Evolutionary conservation across 2,797 vertebrate species (phyloP).

Genomic region (Buphagus erythrorhynchus): DNA sequence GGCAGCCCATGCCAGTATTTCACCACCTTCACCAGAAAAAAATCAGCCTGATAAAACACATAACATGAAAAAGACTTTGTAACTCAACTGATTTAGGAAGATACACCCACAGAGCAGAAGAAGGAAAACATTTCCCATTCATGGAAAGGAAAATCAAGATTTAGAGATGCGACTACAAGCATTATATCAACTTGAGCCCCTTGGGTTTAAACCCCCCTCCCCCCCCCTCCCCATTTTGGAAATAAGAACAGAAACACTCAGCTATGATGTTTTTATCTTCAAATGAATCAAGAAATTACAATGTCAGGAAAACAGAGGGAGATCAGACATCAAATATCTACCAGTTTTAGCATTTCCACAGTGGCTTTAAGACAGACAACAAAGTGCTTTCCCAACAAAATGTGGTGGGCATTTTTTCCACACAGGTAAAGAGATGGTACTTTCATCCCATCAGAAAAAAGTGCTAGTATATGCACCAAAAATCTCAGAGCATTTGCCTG

Average conservation of each 20-base stretch:
- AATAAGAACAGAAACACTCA: background rate
- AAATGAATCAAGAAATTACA: background rate
- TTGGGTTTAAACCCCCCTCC: background rate
- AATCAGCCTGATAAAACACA: background rate
- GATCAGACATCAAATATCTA: background rate
- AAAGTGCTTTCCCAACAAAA: background rate
- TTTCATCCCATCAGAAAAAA: background rate
- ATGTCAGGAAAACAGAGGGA: background rate
- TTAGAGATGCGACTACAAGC: background rate
- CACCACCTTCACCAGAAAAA: background rate
- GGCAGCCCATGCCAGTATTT: background rate
- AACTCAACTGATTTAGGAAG: background rate
- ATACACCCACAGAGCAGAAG: background rate
- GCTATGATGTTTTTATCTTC: background rate
- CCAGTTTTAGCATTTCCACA: background rate
- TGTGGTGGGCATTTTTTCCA: background rate
- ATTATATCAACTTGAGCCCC: background rate
- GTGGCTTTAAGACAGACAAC: background rate
- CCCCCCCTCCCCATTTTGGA: background rate
- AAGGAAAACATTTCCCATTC: background rate
- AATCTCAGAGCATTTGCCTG: background rate
- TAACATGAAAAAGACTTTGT: background rate
- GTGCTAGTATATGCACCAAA: background rate
- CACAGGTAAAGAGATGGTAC: background rate
- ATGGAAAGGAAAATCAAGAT: background rate